Percentiles rank a stretch among this genome's conserved stretches.
These are phyloP conservation scores for Lepus timidus DNA, from an alignment of 2,113 vertebrate species.

Conservation along the genomic window DNA sequence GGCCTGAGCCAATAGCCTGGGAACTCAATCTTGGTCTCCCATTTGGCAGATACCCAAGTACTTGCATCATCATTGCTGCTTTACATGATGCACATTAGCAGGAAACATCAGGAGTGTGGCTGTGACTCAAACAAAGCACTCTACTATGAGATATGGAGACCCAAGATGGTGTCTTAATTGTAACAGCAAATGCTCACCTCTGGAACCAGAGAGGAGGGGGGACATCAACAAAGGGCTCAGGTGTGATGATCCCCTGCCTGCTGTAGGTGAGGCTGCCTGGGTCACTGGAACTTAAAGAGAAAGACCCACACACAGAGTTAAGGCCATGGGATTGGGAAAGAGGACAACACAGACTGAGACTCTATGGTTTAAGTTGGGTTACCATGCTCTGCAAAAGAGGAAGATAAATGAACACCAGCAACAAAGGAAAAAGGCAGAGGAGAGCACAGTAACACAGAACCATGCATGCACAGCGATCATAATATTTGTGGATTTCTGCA, in stretches of 20 bases:
- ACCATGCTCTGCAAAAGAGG: rapidly evolving
- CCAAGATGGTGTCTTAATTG: no score
- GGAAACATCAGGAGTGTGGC: no score
- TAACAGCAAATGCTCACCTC: no score
- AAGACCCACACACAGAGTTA: no score
- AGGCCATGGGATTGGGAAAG: rapidly evolving
- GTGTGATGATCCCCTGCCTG: rapidly evolving
- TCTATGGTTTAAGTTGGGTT: background rate
- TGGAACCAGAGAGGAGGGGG: background rate
- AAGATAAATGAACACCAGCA: background rate
- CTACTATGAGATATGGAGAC: no score
- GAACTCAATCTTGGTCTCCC: no score
- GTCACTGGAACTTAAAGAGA: rapidly evolving
- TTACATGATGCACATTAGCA: no score
- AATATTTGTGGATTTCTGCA: background rate
- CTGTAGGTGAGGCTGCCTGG: background rate
- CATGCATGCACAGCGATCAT: background rate
- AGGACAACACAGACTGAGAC: background rate
- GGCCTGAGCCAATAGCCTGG: no score
- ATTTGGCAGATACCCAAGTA: no score
- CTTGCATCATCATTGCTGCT: no score
- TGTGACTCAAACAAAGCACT: no score
- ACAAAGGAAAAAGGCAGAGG: background rate
- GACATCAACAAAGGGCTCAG: rapidly evolving
- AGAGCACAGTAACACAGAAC: no score